Conservation (phyloP, 2,797 vertebrate species). For the Mus caroli region DNA sequence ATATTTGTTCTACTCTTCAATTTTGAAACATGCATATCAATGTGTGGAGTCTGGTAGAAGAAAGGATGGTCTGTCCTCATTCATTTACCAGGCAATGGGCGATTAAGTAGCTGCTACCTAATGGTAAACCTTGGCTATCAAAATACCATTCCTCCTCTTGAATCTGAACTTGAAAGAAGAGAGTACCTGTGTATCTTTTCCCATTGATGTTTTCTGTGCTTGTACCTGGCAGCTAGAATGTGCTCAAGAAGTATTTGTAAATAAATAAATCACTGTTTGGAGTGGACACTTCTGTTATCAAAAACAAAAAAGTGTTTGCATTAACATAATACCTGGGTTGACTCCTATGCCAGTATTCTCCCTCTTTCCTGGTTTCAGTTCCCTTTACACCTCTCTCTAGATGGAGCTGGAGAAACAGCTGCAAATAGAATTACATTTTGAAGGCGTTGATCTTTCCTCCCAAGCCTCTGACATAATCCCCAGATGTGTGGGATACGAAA, state of each 20-base stretch:
- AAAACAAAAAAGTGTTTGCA: background rate
- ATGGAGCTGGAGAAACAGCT: slow-evolving; percentile 10
- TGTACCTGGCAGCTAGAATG: background rate
- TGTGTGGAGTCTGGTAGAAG: background rate
- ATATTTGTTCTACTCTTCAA: background rate
- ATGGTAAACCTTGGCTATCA: background rate
- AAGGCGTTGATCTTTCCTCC: slow-evolving; percentile 36
- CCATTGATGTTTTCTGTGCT: slow-evolving; percentile 1
- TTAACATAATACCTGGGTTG: slow-evolving; percentile 16
- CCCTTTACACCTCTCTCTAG: background rate
- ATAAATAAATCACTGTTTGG: background rate
- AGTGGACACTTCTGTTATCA: background rate
- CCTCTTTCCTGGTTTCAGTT: background rate
- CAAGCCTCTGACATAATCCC: slow-evolving; percentile 6
- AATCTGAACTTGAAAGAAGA: background rate
- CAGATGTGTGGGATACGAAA: background rate
- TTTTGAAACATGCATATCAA: background rate
- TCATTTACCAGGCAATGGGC: background rate
- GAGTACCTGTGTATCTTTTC: background rate
- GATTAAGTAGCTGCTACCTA: background rate
- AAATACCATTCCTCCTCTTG: background rate
- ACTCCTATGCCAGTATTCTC: background rate
- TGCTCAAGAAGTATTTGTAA: slow-evolving; percentile 46
- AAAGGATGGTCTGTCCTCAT: background rate
- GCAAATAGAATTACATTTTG: slow-evolving; percentile 51